These are phyloP conservation scores for Icerya purchasi DNA, from an alignment of 2,888 invertebrate genomes.

Conservation along the genomic window DNA sequence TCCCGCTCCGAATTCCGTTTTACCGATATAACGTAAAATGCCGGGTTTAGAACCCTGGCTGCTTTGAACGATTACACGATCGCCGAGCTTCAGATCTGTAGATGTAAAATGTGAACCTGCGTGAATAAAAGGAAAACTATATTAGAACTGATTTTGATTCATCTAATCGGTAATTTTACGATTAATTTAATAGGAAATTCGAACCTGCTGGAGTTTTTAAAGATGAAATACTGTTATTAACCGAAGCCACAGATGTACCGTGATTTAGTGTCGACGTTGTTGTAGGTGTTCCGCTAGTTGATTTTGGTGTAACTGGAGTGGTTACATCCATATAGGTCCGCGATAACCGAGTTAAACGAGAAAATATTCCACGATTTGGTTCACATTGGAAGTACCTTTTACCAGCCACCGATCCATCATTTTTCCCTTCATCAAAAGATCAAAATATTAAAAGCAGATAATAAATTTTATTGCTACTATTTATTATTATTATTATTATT, in stretches of 20 bases:
- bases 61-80: conserved; percentile 67
- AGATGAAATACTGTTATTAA: neutral
- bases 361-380: conserved; percentile 81
- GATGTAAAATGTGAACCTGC: conserved; percentile 1
- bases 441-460: too few species aligned
- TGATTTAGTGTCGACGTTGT: neutral
- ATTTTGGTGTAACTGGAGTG: neutral
- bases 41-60: conserved; percentile 73
- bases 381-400: conserved; percentile 85
- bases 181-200: too few species aligned
- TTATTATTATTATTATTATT: too few species aligned
- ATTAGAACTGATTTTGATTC: too few species aligned
- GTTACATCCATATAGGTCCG: neutral
- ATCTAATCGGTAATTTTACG: too few species aligned
- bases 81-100: conserved; percentile 54
- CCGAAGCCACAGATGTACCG: neutral
- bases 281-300: neutral
- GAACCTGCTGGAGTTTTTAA: neutral
- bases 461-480: too few species aligned
- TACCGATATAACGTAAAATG: conserved; percentile 60
- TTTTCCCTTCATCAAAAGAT: too few species aligned
- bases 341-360: conserved; percentile 64
- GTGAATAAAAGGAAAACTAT: too few species aligned
- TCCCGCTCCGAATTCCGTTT: conserved; percentile 75
- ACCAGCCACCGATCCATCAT: conserved; percentile 86